phyloP scores from a whole-genome alignment of 2,888 invertebrate species.

The Synergus japonicus region DNA sequence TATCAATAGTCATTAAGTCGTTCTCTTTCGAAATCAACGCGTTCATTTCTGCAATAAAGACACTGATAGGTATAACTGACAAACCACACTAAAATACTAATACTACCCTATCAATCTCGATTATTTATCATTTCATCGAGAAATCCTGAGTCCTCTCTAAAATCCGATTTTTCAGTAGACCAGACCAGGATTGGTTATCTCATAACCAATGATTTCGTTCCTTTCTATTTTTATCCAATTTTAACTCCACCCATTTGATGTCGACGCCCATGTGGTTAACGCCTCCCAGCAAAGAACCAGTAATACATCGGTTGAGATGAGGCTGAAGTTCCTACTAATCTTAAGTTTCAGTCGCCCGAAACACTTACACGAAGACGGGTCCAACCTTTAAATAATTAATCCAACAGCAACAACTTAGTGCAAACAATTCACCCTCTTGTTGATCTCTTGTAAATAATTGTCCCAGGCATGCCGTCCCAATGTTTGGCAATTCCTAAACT shows the following conservation, averaged over 20 bases:
- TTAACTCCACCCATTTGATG: slow-evolving; percentile 33
- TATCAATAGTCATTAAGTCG: background rate
- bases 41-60: too few relatives aligned
- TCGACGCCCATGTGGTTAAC: slow-evolving; percentile 36
- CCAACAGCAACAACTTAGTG: slow-evolving; percentile 52
- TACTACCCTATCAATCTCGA: background rate
- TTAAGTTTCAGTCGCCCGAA: slow-evolving; percentile 67
- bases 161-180: slow-evolving; percentile 19
- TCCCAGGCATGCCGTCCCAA: background rate
- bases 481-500: background rate
- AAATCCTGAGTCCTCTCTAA: background rate
- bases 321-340: slow-evolving; percentile 40
- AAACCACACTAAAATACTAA: background rate
- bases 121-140: background rate
- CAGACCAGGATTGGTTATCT: slow-evolving; percentile 19
- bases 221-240: slow-evolving; percentile 27
- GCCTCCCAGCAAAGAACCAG: slow-evolving; percentile 24
- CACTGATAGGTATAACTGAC: background rate
- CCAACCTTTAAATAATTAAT: slow-evolving; percentile 60
- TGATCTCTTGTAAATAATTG: background rate
- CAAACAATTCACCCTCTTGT: slow-evolving; percentile 51
- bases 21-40: too few relatives aligned
- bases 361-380: slow-evolving; percentile 57
- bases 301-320: slow-evolving; percentile 8
- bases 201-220: slow-evolving; percentile 19